Percentiles rank a stretch among this genome's conserved stretches.
phyloP scores from a whole-genome alignment of 2,888 invertebrate genomes.

The Atrina japonica region DNA sequence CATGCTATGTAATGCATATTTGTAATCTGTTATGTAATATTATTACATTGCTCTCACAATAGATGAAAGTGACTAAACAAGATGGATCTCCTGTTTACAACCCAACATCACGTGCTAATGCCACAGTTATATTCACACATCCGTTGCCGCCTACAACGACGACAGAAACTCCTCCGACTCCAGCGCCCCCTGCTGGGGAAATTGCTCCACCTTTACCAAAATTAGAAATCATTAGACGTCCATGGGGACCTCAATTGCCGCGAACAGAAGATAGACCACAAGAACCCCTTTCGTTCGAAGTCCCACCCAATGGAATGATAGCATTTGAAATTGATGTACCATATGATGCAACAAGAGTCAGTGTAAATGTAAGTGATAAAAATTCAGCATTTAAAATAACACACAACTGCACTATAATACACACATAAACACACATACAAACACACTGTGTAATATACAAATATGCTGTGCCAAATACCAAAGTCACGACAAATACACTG shows the following conservation, averaged over 20 bases:
- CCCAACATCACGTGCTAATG: constrained; percentile 30
- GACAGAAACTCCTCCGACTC: constrained; percentile 32
- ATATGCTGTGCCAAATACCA: too few relatives aligned
- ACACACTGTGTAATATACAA: too few relatives aligned
- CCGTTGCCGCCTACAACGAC: constrained; percentile 51
- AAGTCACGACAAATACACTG: too few relatives aligned
- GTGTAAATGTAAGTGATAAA: constrained; percentile 45
- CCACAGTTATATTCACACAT: constrained; percentile 56
- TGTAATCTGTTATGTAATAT: too few relatives aligned
- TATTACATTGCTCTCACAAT: too few relatives aligned
- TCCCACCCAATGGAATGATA: constrained; percentile 54
- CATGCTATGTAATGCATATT: too few relatives aligned
- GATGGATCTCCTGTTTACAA: constrained; percentile 59
- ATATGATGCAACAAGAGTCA: constrained; percentile 43
- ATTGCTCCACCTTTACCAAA: neutral
- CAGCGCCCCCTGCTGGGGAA: constrained; percentile 41
- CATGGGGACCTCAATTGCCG: neutral
- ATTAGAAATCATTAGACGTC: neutral
- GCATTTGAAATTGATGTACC: constrained; percentile 54
- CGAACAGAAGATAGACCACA: constrained; percentile 1
- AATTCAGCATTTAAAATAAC: too few relatives aligned
- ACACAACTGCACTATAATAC: constrained; percentile 1
- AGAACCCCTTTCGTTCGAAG: constrained; percentile 27
- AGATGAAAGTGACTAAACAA: constrained; percentile 63
- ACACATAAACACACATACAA: neutral